Evolutionary conservation across 2,113 vertebrate species (phyloP).

Genomic region (Ardeotis arabs): DNA sequence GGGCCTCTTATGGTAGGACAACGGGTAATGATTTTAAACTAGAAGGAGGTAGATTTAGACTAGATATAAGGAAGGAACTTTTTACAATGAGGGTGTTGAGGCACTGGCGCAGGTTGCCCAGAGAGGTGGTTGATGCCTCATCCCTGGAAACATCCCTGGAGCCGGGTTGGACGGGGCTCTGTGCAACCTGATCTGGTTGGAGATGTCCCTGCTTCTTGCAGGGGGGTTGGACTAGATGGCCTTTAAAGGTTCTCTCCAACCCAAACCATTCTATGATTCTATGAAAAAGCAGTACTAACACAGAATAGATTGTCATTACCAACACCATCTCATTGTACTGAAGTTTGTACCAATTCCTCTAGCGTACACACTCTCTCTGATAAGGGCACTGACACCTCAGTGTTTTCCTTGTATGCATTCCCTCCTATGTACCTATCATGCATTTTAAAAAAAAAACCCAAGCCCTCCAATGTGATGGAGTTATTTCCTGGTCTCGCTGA

Average conservation of each 20-base stretch:
- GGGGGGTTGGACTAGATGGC: rapidly evolving
- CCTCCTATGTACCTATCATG: rapidly evolving
- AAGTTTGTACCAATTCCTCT: neutral
- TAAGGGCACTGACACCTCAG: neutral
- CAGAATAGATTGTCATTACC: neutral
- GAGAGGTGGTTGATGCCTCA: neutral
- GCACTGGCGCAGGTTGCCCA: neutral
- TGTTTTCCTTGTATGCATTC: neutral
- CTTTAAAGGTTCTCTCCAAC: neutral
- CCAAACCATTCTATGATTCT: neutral
- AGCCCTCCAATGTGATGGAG: neutral
- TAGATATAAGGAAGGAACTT: neutral
- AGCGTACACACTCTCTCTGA: neutral
- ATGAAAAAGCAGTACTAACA: neutral
- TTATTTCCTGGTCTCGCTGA: neutral
- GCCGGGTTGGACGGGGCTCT: neutral
- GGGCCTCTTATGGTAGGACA: too few species aligned
- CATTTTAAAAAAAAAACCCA: neutral
- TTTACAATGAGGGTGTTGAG: neutral
- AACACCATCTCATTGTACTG: neutral
- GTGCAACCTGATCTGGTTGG: neutral
- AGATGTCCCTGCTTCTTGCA: neutral
- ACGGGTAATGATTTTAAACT: too few species aligned
- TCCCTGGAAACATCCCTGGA: neutral
- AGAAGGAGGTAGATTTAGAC: too few species aligned